Evolutionary conservation across 2,888 invertebrate genomes (phyloP).

Genomic region (Drosophila meridiana): DNA sequence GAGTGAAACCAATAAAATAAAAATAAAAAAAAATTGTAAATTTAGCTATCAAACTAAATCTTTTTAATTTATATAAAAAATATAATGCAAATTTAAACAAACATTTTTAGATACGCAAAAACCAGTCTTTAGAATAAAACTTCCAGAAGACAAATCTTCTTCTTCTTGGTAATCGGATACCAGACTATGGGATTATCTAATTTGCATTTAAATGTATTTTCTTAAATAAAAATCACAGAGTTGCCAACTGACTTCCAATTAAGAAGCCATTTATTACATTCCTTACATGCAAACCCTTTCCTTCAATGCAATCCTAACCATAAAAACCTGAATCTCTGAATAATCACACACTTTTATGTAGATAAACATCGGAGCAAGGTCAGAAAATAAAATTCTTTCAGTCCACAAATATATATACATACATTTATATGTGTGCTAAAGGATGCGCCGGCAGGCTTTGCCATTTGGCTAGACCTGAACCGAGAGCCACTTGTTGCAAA

Average conservation of each 20-base stretch:
- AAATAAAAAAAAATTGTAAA: no score
- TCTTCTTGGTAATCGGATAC: background rate
- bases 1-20: no score
- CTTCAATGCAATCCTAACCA: constrained; percentile 7
- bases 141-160: background rate
- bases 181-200: background rate
- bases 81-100: no score
- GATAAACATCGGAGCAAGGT: constrained; percentile 63
- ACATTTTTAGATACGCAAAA: no score
- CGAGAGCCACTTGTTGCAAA: constrained; percentile 83
- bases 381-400: constrained; percentile 54
- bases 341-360: constrained; percentile 45
- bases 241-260: background rate
- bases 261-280: background rate
- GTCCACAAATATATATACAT: constrained; percentile 3
- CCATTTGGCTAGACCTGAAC: constrained; percentile 25
- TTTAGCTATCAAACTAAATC: no score
- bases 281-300: no score
- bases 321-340: constrained; percentile 23
- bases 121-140: background rate
- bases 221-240: background rate
- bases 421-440: constrained; percentile 14
- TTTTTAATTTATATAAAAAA: no score
- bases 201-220: background rate
- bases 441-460: constrained; percentile 21